phyloP scores from a whole-genome alignment of 2,797 vertebrate species.

The Neopelma chrysocephalum region DNA sequence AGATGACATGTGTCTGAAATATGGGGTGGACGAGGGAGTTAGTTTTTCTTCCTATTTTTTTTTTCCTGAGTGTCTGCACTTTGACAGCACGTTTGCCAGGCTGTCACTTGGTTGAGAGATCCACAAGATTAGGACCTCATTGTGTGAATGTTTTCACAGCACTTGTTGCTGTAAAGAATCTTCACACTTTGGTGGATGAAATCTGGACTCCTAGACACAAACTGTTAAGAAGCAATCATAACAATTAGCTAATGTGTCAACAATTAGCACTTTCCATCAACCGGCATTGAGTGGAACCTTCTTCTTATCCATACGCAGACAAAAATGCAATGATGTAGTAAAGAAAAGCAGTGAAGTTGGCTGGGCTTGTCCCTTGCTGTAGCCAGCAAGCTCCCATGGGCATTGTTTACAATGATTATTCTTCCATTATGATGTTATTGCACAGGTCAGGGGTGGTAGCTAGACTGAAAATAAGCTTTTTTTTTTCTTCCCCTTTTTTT shows the following conservation, averaged over 20 bases:
- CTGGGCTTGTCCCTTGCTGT: slow-evolving; percentile 53
- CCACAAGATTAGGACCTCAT: slow-evolving; percentile 80
- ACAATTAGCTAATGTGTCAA: slow-evolving; percentile 89
- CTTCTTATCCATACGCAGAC: slow-evolving; percentile 82
- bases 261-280: slow-evolving; percentile 84
- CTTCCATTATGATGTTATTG: slow-evolving; percentile 84
- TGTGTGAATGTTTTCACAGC: slow-evolving; percentile 83
- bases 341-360: slow-evolving; percentile 80
- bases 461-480: slow-evolving; percentile 76
- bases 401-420: slow-evolving; percentile 83
- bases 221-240: slow-evolving; percentile 87
- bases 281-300: slow-evolving; percentile 79
- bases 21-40: slow-evolving; percentile 74
- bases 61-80: slow-evolving; percentile 73
- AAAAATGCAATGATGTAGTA: slow-evolving; percentile 83
- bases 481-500: background rate
- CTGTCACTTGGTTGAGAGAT: slow-evolving; percentile 77
- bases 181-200: slow-evolving; percentile 81
- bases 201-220: slow-evolving; percentile 81
- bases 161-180: slow-evolving; percentile 82
- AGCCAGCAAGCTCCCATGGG: slow-evolving; percentile 76
- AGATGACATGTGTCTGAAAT: slow-evolving; percentile 84
- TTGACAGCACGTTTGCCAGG: slow-evolving; percentile 75
- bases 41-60: slow-evolving; percentile 66
- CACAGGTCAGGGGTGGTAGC: slow-evolving; percentile 71